A percentile compares a stretch with the other conserved stretches of the same genome.
phyloP scores from a whole-genome alignment of 2,797 vertebrate species.

The Pangasius sanitwongsei region DNA sequence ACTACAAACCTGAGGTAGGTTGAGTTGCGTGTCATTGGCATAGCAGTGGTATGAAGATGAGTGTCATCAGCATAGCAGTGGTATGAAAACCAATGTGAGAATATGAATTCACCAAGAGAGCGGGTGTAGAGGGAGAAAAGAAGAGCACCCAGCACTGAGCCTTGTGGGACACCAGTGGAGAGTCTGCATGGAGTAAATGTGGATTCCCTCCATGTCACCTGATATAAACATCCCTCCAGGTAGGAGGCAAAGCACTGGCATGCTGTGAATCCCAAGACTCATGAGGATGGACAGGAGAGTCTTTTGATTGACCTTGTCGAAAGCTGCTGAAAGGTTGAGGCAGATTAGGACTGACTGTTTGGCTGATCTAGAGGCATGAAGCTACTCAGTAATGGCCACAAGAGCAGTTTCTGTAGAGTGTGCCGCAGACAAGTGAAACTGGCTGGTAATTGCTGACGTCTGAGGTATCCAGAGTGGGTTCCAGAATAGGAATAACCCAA shows the following conservation, averaged over 20 bases:
- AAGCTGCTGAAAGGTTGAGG: neutral
- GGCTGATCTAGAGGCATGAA: neutral
- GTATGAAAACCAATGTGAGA: neutral
- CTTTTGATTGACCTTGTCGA: neutral
- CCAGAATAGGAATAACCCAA: neutral
- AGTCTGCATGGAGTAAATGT: neutral
- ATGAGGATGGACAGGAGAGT: neutral
- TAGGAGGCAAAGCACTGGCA: neutral
- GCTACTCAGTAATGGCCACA: neutral
- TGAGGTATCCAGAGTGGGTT: neutral
- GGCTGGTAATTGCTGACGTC: neutral
- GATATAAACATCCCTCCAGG: conserved; percentile 1
- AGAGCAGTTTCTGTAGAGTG: neutral
- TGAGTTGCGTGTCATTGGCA: neutral
- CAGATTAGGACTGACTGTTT: neutral
- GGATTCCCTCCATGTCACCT: neutral
- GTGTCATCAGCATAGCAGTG: neutral
- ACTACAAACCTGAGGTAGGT: neutral
- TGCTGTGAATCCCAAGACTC: neutral
- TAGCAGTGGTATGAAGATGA: neutral
- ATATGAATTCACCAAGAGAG: neutral
- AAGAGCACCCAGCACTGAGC: neutral
- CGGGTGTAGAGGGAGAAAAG: neutral
- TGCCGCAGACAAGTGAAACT: neutral
- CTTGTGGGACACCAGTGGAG: neutral